These are phyloP conservation scores for Ormyrus nitidulus DNA, from an alignment of 2,888 invertebrate species.

Conservation along the genomic window DNA sequence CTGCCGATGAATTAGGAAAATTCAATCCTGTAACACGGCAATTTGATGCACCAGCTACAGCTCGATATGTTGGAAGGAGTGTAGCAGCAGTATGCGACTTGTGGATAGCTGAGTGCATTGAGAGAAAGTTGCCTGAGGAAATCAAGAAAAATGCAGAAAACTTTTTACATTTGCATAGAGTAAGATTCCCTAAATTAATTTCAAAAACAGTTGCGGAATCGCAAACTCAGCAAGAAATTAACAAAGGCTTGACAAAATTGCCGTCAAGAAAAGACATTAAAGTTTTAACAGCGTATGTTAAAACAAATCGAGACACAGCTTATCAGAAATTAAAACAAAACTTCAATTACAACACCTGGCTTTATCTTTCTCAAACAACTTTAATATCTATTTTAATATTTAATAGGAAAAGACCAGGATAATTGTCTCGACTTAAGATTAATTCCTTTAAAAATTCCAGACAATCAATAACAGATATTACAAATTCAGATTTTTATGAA, in stretches of 20 bases:
- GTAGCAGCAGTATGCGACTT: background rate
- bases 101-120: background rate
- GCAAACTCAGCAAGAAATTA: background rate
- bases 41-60: conserved; percentile 2
- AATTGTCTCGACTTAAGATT: background rate
- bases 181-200: no score
- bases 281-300: background rate
- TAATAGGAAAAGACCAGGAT: conserved; percentile 25
- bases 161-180: background rate
- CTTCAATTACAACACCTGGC: background rate
- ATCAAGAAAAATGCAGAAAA: background rate
- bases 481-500: background rate
- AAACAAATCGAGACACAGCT: background rate
- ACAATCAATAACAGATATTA: background rate
- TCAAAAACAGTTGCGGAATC: conserved; percentile 7
- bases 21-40: background rate
- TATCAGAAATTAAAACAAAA: background rate
- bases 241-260: background rate
- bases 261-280: conserved; percentile 3
- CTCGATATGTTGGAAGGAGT: conserved; percentile 6
- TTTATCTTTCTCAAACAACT: background rate
- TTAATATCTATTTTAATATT: background rate
- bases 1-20: background rate
- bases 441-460: background rate
- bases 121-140: background rate